phyloP scores from a whole-genome alignment of 2,113 vertebrate species.

The Pseudopodoces humilis region DNA sequence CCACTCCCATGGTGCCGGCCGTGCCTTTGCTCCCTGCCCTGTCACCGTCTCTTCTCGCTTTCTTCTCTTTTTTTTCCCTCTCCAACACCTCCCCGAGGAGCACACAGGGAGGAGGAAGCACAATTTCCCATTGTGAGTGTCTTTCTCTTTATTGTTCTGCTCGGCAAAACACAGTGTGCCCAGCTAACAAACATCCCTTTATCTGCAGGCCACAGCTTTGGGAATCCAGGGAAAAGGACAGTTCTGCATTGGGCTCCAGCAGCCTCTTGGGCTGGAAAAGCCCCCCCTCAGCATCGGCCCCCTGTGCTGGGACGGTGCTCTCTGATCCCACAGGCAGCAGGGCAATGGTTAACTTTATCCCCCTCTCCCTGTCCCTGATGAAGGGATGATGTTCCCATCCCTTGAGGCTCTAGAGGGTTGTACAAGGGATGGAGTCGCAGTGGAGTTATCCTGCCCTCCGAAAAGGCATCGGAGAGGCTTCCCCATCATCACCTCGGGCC shows the following conservation, averaged over 20 bases:
- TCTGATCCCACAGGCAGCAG: background rate
- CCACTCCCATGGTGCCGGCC: background rate
- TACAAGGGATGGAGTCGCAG: background rate
- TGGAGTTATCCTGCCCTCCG: rapidly evolving
- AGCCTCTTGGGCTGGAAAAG: background rate
- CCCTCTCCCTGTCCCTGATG: rapidly evolving
- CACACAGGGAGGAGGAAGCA: constrained; percentile 65
- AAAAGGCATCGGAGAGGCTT: background rate
- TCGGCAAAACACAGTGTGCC: constrained; percentile 51
- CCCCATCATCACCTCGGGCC: rapidly evolving
- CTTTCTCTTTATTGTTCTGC: constrained; percentile 75
- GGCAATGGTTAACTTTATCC: background rate
- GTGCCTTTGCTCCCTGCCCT: background rate
- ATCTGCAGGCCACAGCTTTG: background rate
- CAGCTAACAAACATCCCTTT: constrained; percentile 58
- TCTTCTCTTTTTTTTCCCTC: background rate
- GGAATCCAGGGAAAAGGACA: background rate
- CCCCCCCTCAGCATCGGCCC: background rate
- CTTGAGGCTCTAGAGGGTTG: rapidly evolving
- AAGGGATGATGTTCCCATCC: background rate
- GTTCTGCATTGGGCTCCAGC: background rate
- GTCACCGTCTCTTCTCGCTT: constrained; percentile 5
- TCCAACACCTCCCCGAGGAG: constrained; percentile 51
- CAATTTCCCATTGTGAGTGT: constrained; percentile 78
- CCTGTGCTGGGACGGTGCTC: rapidly evolving